phyloP scores from a whole-genome alignment of 2,888 invertebrate genomes.

The Noctua pronuba region DNA sequence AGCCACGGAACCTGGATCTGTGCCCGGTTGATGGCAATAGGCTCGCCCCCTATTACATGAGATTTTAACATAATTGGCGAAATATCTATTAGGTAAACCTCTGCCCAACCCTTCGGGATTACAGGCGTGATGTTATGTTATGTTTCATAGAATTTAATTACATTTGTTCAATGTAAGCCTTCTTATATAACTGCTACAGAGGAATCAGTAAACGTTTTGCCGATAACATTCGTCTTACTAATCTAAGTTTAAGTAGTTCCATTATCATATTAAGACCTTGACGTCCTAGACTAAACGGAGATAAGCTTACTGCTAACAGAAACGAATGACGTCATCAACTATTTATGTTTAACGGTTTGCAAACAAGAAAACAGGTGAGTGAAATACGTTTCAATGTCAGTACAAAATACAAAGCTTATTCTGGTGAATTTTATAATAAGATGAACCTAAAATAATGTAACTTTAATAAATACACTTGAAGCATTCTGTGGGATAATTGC shows the following conservation, averaged over 20 bases:
- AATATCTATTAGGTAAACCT: no score
- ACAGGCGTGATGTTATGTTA: no score
- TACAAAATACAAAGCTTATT: no score
- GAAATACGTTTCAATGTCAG: neutral
- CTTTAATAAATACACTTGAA: neutral
- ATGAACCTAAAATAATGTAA: no score
- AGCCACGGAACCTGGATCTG: no score
- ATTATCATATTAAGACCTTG: constrained; percentile 45
- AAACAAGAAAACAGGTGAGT: neutral
- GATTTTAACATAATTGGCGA: no score
- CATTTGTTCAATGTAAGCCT: neutral
- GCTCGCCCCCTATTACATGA: no score
- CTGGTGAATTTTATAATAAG: no score
- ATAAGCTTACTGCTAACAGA: constrained; percentile 15
- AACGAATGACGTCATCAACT: constrained; percentile 15
- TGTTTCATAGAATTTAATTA: neutral
- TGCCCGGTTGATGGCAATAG: no score
- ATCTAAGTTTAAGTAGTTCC: constrained; percentile 21
- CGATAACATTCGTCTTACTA: constrained; percentile 25
- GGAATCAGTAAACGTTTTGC: constrained; percentile 14
- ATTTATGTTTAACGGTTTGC: neutral
- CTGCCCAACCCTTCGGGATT: no score
- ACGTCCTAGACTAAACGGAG: constrained; percentile 19
- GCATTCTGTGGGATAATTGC: neutral
- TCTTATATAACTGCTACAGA: neutral